A percentile compares a stretch with the other conserved stretches of the same genome.
These are phyloP conservation scores for Cyanoderma ruficeps DNA, from an alignment of 2,113 vertebrate genomes.

Conservation along the genomic window DNA sequence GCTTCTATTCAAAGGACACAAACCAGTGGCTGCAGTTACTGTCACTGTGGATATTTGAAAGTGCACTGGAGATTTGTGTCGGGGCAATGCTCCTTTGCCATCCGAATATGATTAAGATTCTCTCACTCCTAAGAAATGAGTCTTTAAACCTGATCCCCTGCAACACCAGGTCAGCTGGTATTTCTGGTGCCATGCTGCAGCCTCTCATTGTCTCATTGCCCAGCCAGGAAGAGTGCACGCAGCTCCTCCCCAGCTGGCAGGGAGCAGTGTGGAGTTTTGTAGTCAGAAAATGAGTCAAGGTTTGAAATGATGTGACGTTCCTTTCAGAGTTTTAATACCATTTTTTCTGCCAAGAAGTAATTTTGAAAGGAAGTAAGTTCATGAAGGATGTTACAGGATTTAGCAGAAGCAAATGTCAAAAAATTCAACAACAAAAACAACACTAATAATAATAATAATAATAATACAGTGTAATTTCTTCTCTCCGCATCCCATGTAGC, in stretches of 20 bases:
- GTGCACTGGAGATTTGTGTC: not conserved
- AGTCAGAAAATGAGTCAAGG: too few species aligned
- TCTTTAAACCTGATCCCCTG: not conserved
- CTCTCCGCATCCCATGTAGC: not conserved
- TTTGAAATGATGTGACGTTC: fast-evolving
- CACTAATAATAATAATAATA: not conserved
- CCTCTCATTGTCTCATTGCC: not conserved
- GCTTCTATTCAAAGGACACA: conserved; percentile 36
- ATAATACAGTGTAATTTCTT: conserved; percentile 17
- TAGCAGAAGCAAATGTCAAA: not conserved
- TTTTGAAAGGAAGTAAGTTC: conserved; percentile 55
- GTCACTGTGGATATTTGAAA: not conserved
- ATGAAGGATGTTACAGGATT: conserved; percentile 38
- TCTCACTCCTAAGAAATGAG: not conserved
- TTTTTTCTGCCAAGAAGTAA: conserved; percentile 33
- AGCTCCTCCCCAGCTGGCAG: not conserved
- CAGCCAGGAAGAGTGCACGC: not conserved
- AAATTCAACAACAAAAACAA: too few species aligned
- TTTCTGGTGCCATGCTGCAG: not conserved
- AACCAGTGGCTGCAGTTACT: not conserved
- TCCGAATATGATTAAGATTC: not conserved
- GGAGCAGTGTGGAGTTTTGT: not conserved
- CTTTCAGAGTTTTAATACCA: conserved; percentile 31
- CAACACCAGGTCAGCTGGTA: not conserved
- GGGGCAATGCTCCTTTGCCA: not conserved